Evolutionary conservation across 2,797 vertebrate genomes (phyloP).

Genomic region (Notolepis coatsorum): DNA sequence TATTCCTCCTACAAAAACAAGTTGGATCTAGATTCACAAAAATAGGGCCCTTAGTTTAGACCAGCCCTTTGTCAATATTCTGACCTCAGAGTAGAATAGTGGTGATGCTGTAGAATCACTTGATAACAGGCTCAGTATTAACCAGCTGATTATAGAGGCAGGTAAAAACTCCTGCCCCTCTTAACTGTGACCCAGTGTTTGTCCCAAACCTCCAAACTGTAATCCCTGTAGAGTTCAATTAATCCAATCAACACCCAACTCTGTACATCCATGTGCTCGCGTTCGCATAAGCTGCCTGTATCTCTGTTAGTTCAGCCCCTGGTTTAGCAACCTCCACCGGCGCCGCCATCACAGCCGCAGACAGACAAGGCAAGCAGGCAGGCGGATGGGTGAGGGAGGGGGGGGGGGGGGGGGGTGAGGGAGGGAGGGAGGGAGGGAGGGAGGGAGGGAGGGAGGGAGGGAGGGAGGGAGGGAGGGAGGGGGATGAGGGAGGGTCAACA

Average conservation of each 20-base stretch:
- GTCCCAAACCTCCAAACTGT: conserved; percentile 70
- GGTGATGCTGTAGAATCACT: conserved; percentile 27
- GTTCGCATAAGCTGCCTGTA: conserved; percentile 72
- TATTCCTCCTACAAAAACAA: too few relatives aligned
- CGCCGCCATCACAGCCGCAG: conserved; percentile 60
- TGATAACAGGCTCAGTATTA: conserved; percentile 31
- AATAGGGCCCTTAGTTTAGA: too few relatives aligned
- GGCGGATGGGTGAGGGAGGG: conserved; percentile 47
- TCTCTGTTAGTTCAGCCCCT: conserved; percentile 82
- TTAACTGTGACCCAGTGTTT: conserved; percentile 71
- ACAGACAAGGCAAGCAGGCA: conserved; percentile 44
- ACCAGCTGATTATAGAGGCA: conserved; percentile 51
- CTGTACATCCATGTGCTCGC: conserved; percentile 62
- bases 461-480: conserved; percentile 15
- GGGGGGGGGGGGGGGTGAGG: conserved; percentile 19
- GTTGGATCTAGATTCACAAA: too few relatives aligned
- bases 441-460: neutral
- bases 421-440: neutral
- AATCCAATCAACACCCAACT: conserved; percentile 76
- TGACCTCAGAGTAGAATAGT: conserved; percentile 43
- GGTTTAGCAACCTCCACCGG: conserved; percentile 63
- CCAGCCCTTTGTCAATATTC: too few relatives aligned
- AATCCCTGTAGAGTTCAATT: conserved; percentile 77
- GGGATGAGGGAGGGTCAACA: conserved; percentile 84
- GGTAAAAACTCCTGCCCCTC: conserved; percentile 65